Evolutionary conservation across 37 sponge, comb jelly and placozoan species (phyloP).

Genomic region (Mnemiopsis leidyi): DNA sequence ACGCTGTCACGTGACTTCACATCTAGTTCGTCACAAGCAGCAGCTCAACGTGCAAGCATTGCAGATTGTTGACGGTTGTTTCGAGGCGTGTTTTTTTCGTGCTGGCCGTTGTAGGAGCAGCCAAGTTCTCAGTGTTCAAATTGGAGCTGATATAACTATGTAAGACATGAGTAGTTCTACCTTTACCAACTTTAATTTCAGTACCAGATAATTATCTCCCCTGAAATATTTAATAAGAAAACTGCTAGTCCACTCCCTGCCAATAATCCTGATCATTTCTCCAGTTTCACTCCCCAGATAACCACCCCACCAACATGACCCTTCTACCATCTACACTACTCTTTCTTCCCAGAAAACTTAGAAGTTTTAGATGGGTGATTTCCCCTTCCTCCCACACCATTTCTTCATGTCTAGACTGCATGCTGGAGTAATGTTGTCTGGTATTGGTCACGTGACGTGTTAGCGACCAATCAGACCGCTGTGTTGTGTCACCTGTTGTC

Average conservation of each 20-base stretch:
- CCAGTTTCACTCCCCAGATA: neutral
- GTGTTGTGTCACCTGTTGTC: neutral
- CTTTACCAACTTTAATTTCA: no score
- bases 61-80: neutral
- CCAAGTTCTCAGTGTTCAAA: no score
- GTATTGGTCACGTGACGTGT: neutral
- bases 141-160: no score
- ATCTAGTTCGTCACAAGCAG: neutral
- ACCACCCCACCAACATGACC: neutral
- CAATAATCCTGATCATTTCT: neutral
- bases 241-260: neutral
- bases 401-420: neutral
- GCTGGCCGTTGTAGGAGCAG: neutral
- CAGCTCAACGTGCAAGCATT: neutral
- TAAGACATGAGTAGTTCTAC: no score
- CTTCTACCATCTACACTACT: neutral
- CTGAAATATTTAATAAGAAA: no score
- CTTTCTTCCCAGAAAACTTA: neutral
- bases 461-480: neutral
- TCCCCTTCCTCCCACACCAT: neutral
- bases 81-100: neutral
- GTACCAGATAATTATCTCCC: no score
- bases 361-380: neutral
- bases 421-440: neutral
- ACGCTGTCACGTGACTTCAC: slow-evolving; percentile 18